A percentile compares a stretch with the other conserved stretches of the same genome.
Evolutionary conservation across 2,888 invertebrate species (phyloP).

Genomic region (Drosophila cognata): DNA sequence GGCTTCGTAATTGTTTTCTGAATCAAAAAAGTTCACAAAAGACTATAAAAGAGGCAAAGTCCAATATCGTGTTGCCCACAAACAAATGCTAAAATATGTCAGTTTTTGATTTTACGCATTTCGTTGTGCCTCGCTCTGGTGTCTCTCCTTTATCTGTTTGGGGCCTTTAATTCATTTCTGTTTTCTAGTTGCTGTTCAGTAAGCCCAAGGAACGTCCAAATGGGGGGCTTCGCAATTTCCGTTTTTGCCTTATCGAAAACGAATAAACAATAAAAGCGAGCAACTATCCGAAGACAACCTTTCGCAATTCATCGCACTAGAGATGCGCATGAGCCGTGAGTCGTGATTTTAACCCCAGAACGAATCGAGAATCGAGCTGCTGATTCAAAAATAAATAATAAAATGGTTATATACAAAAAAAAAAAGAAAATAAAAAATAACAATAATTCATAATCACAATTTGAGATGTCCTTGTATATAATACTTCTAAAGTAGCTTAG

Average conservation of each 20-base stretch:
- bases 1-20: slow-evolving; percentile 53
- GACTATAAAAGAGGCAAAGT: slow-evolving; percentile 46
- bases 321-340: slow-evolving; percentile 36
- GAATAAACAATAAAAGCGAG: slow-evolving; percentile 76
- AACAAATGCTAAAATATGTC: slow-evolving; percentile 53
- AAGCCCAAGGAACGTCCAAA: slow-evolving; percentile 59
- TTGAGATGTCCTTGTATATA: background rate
- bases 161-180: slow-evolving; percentile 67
- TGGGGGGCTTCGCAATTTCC: slow-evolving; percentile 73
- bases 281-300: slow-evolving; percentile 61
- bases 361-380: background rate
- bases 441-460: background rate
- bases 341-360: background rate
- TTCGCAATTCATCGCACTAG: slow-evolving; percentile 15
- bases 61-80: slow-evolving; percentile 37
- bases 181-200: slow-evolving; percentile 48
- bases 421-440: background rate
- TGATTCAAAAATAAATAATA: background rate
- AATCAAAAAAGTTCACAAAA: slow-evolving; percentile 55
- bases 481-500: background rate
- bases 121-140: slow-evolving; percentile 33
- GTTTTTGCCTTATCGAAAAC: slow-evolving; percentile 78
- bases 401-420: background rate
- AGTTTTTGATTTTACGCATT: slow-evolving; percentile 56
- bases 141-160: slow-evolving; percentile 29